Base-by-base conservation (phyloP, 1,140 invertebrate genomes). In the Brachionus asplanchnoidis region DNA sequence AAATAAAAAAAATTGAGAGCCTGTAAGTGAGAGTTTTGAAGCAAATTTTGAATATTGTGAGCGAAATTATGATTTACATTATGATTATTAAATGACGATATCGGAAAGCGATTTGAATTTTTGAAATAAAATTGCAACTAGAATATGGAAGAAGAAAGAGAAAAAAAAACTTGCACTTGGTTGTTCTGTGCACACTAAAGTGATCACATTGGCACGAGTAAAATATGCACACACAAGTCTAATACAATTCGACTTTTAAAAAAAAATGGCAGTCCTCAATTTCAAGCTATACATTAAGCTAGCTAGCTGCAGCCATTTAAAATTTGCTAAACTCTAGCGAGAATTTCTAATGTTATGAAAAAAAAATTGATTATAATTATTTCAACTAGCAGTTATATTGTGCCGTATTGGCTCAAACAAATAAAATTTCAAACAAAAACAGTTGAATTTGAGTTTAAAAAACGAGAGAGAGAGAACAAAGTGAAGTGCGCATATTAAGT, bases 21-120 rank as follows among this genome's bases (percentile, higher is more conserved):
- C 36, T 73, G 68, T 40, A 40, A 73, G 28, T 40, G 68, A 73
- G 68, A 73, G 68, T 40, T 42, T 73, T 73, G 68, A 73, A 42
- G 17, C 32, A 40, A 28, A 68, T 32, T 73, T 73, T 42, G 28
- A 73, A 73, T 73, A 73, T 42, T 60, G 68, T 73, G 28, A 73
- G 36, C 32, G n/a, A 73, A 73, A 73, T 73, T 73, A 73, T 73
- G 68, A 73, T 73, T 73, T 73, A 73, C 68, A 73, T 73, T 73
- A 73, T 73, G 68, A 73, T 73, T 73, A 73, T 73, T 73, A 44
- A 20, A 73, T 73, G 68, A 73, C 68, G 68, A 73, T 73, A 73
- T 73, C 68, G 68, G 36, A 36, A 73, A 73, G 32, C 32, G 68
- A 73, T 44, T 73, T 73, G 17, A 42, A n/a, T 14, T 68, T 68